A percentile compares a stretch with the other conserved stretches of the same genome.
Evolutionary conservation across 2,113 vertebrate genomes (phyloP).

Genomic region (Anolis carolinensis): DNA sequence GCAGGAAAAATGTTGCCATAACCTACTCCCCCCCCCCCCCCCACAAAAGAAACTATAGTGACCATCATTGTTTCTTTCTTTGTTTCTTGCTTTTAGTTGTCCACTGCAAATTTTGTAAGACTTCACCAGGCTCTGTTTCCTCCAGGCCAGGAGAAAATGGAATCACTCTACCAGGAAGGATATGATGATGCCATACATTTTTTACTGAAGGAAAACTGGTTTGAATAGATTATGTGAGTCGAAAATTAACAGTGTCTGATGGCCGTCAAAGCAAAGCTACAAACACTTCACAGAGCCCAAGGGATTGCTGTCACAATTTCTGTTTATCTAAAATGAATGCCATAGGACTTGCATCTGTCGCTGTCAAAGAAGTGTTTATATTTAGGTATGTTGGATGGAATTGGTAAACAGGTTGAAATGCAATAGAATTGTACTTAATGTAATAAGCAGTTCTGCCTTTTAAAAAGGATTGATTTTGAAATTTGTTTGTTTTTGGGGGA

Average conservation of each 20-base stretch:
- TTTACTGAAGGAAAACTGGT: constrained; percentile 82
- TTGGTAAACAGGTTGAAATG: constrained; percentile 1
- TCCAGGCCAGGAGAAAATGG: constrained; percentile 76
- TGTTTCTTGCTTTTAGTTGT: constrained; percentile 75
- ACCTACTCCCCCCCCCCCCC: too few relatives aligned
- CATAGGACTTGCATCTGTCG: not conserved
- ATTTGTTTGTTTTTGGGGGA: too few relatives aligned
- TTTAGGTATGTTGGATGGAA: not conserved
- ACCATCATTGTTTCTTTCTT: not conserved
- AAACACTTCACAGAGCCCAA: not conserved
- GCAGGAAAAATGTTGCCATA: too few relatives aligned
- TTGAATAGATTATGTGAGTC: constrained; percentile 55
- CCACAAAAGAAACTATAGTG: not conserved
- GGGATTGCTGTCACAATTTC: constrained; percentile 27
- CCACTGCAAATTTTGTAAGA: constrained; percentile 81
- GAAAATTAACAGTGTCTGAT: constrained; percentile 22
- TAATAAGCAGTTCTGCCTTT: constrained; percentile 9
- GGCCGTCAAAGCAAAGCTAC: constrained; percentile 35
- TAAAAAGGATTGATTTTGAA: not conserved
- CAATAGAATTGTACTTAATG: not conserved
- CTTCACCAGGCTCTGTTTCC: constrained; percentile 86
- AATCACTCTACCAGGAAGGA: constrained; percentile 75
- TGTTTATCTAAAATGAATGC: constrained; percentile 31
- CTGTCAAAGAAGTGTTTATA: constrained; percentile 12
- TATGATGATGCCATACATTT: constrained; percentile 82